Conservation (phyloP, 2,113 vertebrate genomes). For the Spea multiplicata region DNA sequence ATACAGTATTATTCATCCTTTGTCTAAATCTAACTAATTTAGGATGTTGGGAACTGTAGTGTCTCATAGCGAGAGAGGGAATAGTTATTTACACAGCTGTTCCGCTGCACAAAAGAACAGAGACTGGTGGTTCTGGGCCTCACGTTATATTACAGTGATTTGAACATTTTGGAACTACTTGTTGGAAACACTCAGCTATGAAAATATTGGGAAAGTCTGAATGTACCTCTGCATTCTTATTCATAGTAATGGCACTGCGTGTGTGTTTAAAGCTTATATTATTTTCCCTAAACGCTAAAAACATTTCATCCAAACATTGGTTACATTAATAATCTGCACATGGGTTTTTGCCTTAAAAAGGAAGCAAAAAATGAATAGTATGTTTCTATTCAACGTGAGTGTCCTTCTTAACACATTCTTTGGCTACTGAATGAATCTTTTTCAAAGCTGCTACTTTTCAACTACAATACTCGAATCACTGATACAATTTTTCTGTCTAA, state of each 20-base stretch:
- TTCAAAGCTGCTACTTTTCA: background rate
- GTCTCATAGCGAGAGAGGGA: no score
- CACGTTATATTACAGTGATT: conserved; percentile 1
- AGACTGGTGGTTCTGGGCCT: no score
- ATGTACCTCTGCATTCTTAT: background rate
- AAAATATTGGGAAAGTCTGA: conserved; percentile 36
- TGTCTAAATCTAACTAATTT: no score
- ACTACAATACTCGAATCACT: no score
- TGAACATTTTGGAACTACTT: conserved; percentile 6
- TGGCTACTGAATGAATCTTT: conserved; percentile 26
- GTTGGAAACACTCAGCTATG: conserved; percentile 37
- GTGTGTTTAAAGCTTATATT: conserved; percentile 9
- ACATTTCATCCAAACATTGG: conserved; percentile 25
- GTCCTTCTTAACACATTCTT: conserved; percentile 21
- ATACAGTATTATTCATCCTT: no score
- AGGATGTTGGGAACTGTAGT: no score
- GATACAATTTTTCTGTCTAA: no score
- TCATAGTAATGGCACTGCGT: conserved; percentile 26
- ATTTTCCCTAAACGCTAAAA: conserved; percentile 22
- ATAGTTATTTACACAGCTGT: no score
- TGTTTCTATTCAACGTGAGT: conserved; percentile 9
- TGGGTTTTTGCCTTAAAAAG: conserved; percentile 20
- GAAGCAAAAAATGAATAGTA: conserved; percentile 12
- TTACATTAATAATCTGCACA: conserved; percentile 23
- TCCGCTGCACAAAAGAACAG: no score